Evolutionary conservation across 2,113 vertebrate genomes (phyloP).

Genomic region (Struthidea cinerea): DNA sequence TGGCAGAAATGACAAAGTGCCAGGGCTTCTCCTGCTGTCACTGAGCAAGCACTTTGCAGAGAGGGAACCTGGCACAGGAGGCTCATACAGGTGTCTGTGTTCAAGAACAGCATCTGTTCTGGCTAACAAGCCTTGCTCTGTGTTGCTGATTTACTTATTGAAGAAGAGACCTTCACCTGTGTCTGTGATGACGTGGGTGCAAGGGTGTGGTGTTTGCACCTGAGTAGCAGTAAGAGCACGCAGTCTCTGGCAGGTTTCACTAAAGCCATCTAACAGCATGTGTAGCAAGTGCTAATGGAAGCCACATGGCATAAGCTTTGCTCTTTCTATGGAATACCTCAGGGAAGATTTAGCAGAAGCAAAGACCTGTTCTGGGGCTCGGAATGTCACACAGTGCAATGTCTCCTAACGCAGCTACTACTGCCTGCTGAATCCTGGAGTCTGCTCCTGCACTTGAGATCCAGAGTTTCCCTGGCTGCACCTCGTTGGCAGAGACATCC

Average conservation of each 20-base stretch:
- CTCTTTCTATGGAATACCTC: not conserved
- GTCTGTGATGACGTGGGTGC: not conserved
- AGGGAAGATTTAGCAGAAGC: not conserved
- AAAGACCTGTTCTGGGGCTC: not conserved
- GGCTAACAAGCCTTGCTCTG: accelerated
- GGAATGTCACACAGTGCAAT: accelerated
- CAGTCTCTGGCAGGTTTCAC: not conserved
- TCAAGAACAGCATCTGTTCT: not conserved
- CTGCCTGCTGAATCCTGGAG: not conserved
- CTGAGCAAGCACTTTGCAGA: not conserved
- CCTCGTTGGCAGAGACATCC: not conserved
- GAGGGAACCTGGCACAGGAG: not conserved
- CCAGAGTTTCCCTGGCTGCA: not conserved
- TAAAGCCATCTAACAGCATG: not conserved
- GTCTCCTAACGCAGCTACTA: accelerated
- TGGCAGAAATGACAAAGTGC: not conserved
- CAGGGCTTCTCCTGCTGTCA: not conserved
- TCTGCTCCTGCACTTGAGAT: not conserved
- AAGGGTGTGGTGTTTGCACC: accelerated
- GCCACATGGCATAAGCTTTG: not conserved
- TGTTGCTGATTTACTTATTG: not conserved
- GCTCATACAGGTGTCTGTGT: not conserved
- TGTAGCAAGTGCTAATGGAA: not conserved
- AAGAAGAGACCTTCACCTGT: not conserved
- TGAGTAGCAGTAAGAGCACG: not conserved